Evolutionary conservation across 2,888 invertebrate species (phyloP).

Genomic region (Cerastoderma edule): DNA sequence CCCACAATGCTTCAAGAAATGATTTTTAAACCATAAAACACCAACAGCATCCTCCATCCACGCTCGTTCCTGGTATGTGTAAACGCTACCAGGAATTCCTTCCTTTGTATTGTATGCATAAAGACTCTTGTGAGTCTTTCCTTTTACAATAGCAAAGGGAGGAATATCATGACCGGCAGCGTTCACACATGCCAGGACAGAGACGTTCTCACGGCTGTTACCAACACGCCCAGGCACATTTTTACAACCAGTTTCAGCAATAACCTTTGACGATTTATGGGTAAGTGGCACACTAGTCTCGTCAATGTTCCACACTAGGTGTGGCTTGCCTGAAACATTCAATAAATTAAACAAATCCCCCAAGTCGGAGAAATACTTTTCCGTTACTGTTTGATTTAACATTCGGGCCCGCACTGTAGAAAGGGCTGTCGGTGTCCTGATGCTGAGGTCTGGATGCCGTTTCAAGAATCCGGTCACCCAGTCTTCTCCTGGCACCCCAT

Average conservation of each 20-base stretch:
- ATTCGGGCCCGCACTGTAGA: slow-evolving; percentile 6
- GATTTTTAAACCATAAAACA: slow-evolving; percentile 18
- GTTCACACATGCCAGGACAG: slow-evolving; percentile 57
- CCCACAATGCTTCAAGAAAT: slow-evolving; percentile 22
- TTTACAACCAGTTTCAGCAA: slow-evolving; percentile 17
- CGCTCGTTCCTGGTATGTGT: slow-evolving; percentile 25
- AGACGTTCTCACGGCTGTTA: slow-evolving; percentile 48
- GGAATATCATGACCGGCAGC: slow-evolving; percentile 40
- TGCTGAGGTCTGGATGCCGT: slow-evolving; percentile 39
- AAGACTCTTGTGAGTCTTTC: slow-evolving; percentile 8
- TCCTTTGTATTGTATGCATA: slow-evolving; percentile 15
- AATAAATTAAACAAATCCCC: background rate
- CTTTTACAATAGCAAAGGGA: slow-evolving; percentile 39
- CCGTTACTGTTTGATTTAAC: background rate
- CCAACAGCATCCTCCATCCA: slow-evolving; percentile 28
- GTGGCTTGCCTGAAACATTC: background rate
- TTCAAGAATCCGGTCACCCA: slow-evolving; percentile 43
- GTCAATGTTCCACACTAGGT: slow-evolving; percentile 38
- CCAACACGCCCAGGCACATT: slow-evolving; percentile 49
- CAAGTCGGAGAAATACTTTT: slow-evolving; percentile 26
- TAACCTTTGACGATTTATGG: slow-evolving; percentile 49
- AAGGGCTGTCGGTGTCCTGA: slow-evolving; percentile 36
- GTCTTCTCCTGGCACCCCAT: slow-evolving; percentile 52
- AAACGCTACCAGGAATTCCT: background rate
- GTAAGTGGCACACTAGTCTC: slow-evolving; percentile 32